phyloP scores from a whole-genome alignment of 92 coral and sea anemone genomes.

The Micromussa lordhowensis region DNA sequence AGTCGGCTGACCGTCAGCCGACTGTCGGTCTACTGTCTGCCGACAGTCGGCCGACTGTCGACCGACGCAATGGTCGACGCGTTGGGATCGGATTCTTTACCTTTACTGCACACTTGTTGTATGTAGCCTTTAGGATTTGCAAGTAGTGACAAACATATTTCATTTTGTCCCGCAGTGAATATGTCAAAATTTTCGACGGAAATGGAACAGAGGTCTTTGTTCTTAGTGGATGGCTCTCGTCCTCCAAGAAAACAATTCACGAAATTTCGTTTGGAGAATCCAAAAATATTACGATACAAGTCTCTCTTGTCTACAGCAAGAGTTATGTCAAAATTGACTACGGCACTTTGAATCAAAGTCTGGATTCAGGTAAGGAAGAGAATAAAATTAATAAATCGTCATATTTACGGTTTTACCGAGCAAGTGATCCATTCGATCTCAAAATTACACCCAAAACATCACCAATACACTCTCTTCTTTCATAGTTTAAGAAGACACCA shows the following conservation, averaged over 20 bases:
- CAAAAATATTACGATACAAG: conserved; percentile 15
- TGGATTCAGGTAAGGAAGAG: conserved; percentile 8
- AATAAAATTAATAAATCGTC: not conserved
- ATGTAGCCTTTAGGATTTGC: not conserved
- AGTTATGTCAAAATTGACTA: not conserved
- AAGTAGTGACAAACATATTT: not conserved
- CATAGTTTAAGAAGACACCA: too few relatives aligned
- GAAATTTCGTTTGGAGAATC: not conserved
- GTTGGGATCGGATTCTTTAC: too few relatives aligned
- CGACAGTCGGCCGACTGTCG: too few relatives aligned
- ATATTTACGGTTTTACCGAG: not conserved
- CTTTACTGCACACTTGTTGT: too few relatives aligned
- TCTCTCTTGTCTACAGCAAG: not conserved
- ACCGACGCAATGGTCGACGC: too few relatives aligned
- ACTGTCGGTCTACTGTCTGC: too few relatives aligned
- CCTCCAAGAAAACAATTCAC: not conserved
- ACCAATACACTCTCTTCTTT: too few relatives aligned
- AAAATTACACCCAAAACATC: too few relatives aligned
- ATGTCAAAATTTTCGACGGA: conserved; percentile 18
- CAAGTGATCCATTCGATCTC: too few relatives aligned
- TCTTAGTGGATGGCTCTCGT: not conserved
- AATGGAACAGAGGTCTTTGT: conserved; percentile 10
- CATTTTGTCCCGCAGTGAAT: not conserved
- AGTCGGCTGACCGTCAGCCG: too few relatives aligned
- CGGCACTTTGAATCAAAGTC: not conserved